phyloP scores from a whole-genome alignment of 2,888 invertebrate species.

The Xestoiulus laeticollis region DNA sequence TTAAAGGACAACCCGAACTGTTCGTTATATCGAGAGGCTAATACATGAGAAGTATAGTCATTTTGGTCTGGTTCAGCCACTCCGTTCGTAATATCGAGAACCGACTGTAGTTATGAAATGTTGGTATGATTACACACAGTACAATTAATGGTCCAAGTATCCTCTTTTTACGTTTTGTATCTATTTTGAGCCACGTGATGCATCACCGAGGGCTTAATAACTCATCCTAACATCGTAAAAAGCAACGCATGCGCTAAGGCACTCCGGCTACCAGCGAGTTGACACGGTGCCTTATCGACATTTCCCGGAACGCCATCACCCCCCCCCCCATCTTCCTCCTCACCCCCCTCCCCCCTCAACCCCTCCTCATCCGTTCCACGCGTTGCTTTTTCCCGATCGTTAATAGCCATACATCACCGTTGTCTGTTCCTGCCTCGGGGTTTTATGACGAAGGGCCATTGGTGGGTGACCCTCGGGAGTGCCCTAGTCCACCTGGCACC shows the following conservation, averaged over 20 bases:
- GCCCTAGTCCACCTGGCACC: constrained; percentile 23
- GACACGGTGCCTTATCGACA: neutral
- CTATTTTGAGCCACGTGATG: too few species aligned
- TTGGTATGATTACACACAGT: too few species aligned
- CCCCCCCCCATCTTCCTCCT: neutral
- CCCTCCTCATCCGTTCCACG: neutral
- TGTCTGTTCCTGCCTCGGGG: neutral
- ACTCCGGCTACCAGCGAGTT: neutral
- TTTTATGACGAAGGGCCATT: neutral
- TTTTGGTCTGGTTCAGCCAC: too few species aligned
- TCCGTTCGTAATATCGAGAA: too few species aligned
- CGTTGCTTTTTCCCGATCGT: neutral
- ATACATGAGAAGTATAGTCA: too few species aligned
- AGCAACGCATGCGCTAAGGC: neutral
- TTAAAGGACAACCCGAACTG: too few species aligned
- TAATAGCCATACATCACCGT: neutral
- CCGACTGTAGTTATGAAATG: too few species aligned
- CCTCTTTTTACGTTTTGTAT: too few species aligned
- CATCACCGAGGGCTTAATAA: neutral
- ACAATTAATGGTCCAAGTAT: too few species aligned
- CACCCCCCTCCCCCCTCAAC: neutral
- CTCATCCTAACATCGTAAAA: neutral
- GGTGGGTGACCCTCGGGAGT: constrained; percentile 28
- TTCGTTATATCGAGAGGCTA: too few species aligned
- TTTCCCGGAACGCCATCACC: neutral